Base-by-base conservation (phyloP, 2,888 invertebrate species). In the Lasioglossum figueresi region DNA sequence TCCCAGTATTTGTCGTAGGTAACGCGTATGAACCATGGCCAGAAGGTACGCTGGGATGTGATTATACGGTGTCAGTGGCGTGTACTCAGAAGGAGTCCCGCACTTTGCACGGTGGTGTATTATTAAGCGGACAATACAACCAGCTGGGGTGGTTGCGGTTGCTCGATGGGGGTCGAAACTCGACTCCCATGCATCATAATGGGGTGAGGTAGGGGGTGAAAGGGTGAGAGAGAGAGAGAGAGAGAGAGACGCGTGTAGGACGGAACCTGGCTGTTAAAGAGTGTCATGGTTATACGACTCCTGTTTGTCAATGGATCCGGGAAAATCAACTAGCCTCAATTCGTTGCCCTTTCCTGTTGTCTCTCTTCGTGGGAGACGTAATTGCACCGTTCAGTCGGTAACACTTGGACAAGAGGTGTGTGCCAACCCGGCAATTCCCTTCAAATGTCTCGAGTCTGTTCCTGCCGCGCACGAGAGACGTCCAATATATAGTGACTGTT, bases 171-270 rank as follows among this genome's bases (percentile, higher is more conserved):
- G 94, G 93, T 94, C 93, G 94, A 94, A 94, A 95, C 94, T 93
- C 93, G 93, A 94, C 94, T 94, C 95, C 93, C 93, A 92, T 93
- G 92, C 93, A 93, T 93, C 91, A 93, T 93, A 94, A 94, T 93
- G 92, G 93, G 88, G 68, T 1, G 34, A 1, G 23, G 16, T 91
- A 92, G 89, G 37, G 63, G 31, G 34, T 14, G 16, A 34, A 4
- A 8, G 12, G 40, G 40, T 12, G 40, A 12, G 3, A 3, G 91
- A 91, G 91, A 91, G 52, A 52, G 52, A 27, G 6, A 16, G 19
- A 23, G 34, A 5, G 19, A 19, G 91, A 91, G 91, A 92, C 93
- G 92, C 94, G 93, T 93, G 93, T 92, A 89, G 92, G 90, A 88
- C 89, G 89, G 89, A 86, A 86, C 91, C 92, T 91, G 91, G 90